Conservation (phyloP, 2,888 invertebrate species). For the Phortica okadai region DNA sequence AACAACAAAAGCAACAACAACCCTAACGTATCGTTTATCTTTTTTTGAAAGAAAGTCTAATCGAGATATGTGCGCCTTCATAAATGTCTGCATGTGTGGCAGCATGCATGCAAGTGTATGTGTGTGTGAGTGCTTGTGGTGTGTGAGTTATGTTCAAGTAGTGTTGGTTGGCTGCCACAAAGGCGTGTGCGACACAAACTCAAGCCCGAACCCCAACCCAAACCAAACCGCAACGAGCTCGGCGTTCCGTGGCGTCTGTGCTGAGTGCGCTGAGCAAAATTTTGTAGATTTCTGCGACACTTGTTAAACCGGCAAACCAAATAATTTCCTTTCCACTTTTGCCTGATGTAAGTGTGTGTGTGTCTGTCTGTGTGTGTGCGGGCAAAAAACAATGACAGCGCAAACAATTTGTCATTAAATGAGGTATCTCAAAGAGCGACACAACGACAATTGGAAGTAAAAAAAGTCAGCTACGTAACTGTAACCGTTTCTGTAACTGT, state of each 20-base stretch:
- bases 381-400: no score
- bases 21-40: neutral
- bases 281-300: neutral
- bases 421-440: no score
- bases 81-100: neutral
- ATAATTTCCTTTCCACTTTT: neutral
- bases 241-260: no score
- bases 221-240: no score
- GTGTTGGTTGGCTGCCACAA: neutral
- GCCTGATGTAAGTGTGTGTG: no score
- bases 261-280: neutral
- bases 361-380: no score
- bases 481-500: no score
- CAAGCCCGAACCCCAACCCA: neutral
- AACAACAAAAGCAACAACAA: neutral
- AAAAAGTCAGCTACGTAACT: no score
- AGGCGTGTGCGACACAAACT: neutral
- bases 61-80: slow-evolving; percentile 7
- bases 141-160: neutral
- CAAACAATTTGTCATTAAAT: no score
- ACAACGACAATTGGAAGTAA: no score
- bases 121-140: neutral
- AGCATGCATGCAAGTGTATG: neutral
- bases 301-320: neutral
- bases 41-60: slow-evolving; percentile 12